Base-by-base conservation (phyloP, 2,888 invertebrate species). In the Lithophane socia region DNA sequence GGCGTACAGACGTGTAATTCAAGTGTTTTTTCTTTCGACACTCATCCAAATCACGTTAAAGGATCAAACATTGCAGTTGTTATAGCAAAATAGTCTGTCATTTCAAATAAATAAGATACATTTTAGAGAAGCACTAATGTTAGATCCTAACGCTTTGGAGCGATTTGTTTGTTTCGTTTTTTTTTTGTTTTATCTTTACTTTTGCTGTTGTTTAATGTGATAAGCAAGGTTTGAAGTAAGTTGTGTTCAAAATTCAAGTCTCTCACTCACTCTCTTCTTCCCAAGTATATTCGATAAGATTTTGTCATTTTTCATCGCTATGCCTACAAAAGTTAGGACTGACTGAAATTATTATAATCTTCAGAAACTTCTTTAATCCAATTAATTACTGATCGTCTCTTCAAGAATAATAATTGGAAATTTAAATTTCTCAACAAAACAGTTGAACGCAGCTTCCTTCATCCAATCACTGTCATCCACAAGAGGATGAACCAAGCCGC, bases 81-180 rank as follows among this genome's bases (percentile, higher is more conserved):
- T 61, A 79, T 70, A 74, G 29, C 60, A 67, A 75, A 56, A 74
- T 79, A 75, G 73, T 21, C 10, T 56, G 16, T 64, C 76, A 81
- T 5, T 1, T 18, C 29, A n/a, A 81, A 54, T n/a, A 0, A 63
- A 49, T 54, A 80, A 18, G 4, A 16, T 4, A 24, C 61, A 78
- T 72, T 61, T 73, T 77, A 77, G 61, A 29, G 2, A 73, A 47
- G 21, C 52, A 47, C 63, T 78, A 78, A 84, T 86, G 84, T 88
- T 86, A 82, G 88, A 87, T 88, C 89, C 84, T 88, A 86, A 87
- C 90, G 93, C 93, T 94, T 94, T 92, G 85, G 90, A 91, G 92
- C 92, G 87, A 86, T 71, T 90, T 77, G 65, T 84, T 90, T 90
- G 73, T 82, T 88, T 86, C 87, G 78, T 73, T 84, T 76, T 80